phyloP scores from a whole-genome alignment of 2,113 vertebrate genomes.

The Poecile atricapillus region DNA sequence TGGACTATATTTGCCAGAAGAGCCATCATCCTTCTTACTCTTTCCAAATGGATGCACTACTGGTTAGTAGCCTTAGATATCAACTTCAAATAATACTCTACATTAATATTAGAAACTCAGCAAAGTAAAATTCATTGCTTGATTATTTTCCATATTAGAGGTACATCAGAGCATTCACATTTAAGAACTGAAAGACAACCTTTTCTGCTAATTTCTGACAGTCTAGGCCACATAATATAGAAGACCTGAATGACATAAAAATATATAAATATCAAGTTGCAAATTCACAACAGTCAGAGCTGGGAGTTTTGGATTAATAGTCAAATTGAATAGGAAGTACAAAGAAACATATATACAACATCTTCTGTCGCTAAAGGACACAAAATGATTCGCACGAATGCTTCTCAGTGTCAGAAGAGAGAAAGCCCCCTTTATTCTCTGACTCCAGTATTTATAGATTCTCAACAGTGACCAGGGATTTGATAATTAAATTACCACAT shows the following conservation, averaged over 20 bases:
- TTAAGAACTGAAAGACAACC: neutral
- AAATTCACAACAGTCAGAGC: constrained; percentile 6
- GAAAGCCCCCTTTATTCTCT: too few species aligned
- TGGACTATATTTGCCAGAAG: neutral
- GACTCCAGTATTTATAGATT: too few species aligned
- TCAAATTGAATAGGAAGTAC: neutral
- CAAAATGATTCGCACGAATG: too few species aligned
- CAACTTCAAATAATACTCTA: neutral
- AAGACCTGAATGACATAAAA: neutral
- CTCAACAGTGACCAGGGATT: too few species aligned
- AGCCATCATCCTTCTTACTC: neutral
- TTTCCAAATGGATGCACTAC: neutral
- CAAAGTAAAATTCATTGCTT: neutral
- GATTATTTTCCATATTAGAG: neutral
- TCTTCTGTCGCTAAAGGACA: too few species aligned
- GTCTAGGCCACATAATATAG: neutral
- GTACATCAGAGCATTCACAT: constrained; percentile 8
- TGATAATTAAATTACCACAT: too few species aligned
- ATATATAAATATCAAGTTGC: neutral
- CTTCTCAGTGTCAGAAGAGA: too few species aligned
- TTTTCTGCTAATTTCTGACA: neutral
- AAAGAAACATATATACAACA: neutral
- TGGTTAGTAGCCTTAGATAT: neutral
- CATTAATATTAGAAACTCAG: neutral
- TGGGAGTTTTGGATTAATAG: neutral